Conservation (phyloP, 2,797 vertebrate genomes). For the Eremophila alpestris region DNA sequence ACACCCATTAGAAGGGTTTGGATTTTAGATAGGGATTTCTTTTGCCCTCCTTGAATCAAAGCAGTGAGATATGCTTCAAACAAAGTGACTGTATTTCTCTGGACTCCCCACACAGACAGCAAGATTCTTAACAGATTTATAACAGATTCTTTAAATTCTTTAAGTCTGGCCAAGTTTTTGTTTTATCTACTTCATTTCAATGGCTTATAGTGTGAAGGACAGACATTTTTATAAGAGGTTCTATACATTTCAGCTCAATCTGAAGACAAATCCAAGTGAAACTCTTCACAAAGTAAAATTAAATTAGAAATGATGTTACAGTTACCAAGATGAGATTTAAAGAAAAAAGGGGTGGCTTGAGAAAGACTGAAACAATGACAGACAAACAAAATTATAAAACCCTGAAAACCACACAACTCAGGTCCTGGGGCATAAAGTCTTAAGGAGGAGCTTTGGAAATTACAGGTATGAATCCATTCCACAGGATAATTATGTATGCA, state of each 20-base stretch:
- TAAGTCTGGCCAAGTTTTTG: background rate
- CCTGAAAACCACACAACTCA: background rate
- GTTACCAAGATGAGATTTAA: background rate
- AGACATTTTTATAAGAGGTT: background rate
- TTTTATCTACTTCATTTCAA: background rate
- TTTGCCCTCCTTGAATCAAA: background rate
- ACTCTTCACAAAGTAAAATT: background rate
- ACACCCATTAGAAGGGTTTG: background rate
- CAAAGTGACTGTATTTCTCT: background rate
- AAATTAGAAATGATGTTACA: background rate
- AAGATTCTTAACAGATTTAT: background rate
- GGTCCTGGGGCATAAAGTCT: background rate
- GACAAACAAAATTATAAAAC: background rate
- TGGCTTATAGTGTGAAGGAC: background rate
- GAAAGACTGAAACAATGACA: background rate
- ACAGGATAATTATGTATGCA: background rate
- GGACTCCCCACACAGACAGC: background rate
- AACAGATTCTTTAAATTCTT: conserved; percentile 39
- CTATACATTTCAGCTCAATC: background rate
- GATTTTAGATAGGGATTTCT: background rate
- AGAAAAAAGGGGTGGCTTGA: background rate
- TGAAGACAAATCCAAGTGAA: background rate
- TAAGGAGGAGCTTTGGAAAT: background rate
- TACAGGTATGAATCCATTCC: background rate
- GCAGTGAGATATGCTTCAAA: background rate